Evolutionary conservation across 1,140 invertebrate species (phyloP).

Genomic region (Scylla paramamosain): DNA sequence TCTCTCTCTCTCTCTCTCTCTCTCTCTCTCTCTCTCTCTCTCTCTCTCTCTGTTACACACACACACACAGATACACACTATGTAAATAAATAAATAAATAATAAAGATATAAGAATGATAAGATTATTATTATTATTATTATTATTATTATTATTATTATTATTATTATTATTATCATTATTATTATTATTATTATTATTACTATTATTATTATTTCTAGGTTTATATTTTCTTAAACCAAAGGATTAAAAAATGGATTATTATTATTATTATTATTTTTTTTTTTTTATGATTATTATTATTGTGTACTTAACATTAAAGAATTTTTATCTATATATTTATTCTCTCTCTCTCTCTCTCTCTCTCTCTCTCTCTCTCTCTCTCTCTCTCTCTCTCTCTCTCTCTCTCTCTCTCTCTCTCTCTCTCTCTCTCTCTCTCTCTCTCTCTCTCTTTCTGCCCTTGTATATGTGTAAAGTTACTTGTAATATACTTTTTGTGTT

Average conservation of each 20-base stretch:
- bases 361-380: conserved; percentile 3
- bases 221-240: no score
- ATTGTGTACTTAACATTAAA: neutral
- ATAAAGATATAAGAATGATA: neutral
- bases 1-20: conserved; percentile 11
- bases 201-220: no score
- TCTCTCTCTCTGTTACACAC: neutral
- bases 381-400: conserved; percentile 7
- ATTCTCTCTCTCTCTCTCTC: neutral
- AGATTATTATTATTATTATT: neutral
- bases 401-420: conserved; percentile 20
- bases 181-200: neutral
- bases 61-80: neutral
- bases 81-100: no score
- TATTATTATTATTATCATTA: neutral
- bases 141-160: neutral
- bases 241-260: neutral
- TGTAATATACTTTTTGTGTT: conserved; percentile 21
- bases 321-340: neutral
- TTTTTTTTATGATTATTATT: neutral
- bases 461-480: neutral
- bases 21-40: neutral
- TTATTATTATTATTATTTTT: conserved; percentile 18
- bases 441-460: neutral
- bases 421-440: conserved; percentile 20